Evolutionary conservation across 2,113 vertebrate species (phyloP), one percentile per base, ranked within the genome.

Genomic region (Tapirus terrestris): DNA sequence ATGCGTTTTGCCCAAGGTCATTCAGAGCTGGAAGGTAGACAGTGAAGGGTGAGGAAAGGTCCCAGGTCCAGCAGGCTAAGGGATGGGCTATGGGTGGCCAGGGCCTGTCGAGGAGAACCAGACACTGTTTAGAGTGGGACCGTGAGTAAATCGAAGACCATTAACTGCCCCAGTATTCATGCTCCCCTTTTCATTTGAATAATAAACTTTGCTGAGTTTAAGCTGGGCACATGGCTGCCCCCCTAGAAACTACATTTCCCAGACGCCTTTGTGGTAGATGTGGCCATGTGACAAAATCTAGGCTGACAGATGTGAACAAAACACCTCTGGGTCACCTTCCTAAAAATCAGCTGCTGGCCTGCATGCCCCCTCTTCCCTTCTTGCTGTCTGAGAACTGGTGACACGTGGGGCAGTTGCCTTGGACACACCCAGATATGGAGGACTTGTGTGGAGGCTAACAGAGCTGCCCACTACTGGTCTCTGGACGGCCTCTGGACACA

Each of bases 81-180:
- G 7, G 13, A 8, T 6, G 13, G 14, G 53, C 72, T 21, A 8
- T 16, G 56, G 63, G 75, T 39, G 61, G 53, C 12, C 17, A 39
- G 73, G 14, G 33, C 29, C 60, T 9, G 2, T 3, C 0, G 0
- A 4, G 72, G 65, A 58, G 31, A 72, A 18, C 5, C 3, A 0
- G 77, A 39, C 7, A 0, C 20, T 61, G 29, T 10, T 48, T 6
- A 58, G 17, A 31, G 39, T 2, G 2, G 48, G 60, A 45, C 7
- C 6, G 21, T 21, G 11, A 48, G 29, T 12, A 29, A 39, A 23
- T 45, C 16, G 2, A 36, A 77, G 76, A 16, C 27, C n/a, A 53
- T 53, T 2, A 2, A n/a, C 3, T 31, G 51, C 33, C 3, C 45
- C 36, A 36, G 36, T 12, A 20, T 45, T 67, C 21, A 4, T 8